These are phyloP conservation scores for Vulpes ferrilata DNA, from an alignment of 2,113 vertebrate species.

Conservation along the genomic window DNA sequence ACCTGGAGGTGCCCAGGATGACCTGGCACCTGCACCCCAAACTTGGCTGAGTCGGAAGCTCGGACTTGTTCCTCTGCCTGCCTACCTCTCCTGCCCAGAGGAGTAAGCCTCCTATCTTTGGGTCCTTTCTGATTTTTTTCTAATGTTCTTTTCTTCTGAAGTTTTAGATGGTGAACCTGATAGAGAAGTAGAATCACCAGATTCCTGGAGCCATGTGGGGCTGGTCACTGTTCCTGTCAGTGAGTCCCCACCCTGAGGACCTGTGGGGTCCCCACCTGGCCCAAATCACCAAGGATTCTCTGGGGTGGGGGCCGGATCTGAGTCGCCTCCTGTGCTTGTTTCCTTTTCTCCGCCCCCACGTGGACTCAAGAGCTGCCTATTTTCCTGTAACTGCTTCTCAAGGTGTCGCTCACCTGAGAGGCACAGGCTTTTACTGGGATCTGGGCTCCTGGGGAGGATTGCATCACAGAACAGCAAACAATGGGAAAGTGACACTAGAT, in stretches of 20 bases:
- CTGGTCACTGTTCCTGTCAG: neutral
- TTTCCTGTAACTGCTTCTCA: neutral
- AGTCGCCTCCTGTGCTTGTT: neutral
- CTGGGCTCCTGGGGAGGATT: neutral
- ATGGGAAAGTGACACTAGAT: neutral
- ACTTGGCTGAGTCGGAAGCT: neutral
- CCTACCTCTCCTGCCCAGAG: neutral
- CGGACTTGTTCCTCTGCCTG: fast-evolving
- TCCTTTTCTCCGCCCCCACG: neutral
- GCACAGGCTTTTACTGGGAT: neutral
- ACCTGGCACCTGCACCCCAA: neutral
- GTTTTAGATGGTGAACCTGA: neutral
- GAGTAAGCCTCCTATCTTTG: neutral
- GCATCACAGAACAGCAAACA: neutral
- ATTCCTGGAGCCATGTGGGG: neutral
- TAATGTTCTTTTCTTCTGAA: neutral
- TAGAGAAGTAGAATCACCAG: neutral
- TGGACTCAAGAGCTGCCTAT: neutral
- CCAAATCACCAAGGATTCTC: neutral
- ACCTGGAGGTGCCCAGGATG: neutral
- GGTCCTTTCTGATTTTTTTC: neutral
- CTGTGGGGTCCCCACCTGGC: too few relatives aligned
- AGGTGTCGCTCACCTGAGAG: neutral
- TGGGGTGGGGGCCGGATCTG: neutral
- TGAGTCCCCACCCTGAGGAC: neutral